Evolutionary conservation across 2,113 vertebrate species (phyloP).

Genomic region (Rhea pennata): DNA sequence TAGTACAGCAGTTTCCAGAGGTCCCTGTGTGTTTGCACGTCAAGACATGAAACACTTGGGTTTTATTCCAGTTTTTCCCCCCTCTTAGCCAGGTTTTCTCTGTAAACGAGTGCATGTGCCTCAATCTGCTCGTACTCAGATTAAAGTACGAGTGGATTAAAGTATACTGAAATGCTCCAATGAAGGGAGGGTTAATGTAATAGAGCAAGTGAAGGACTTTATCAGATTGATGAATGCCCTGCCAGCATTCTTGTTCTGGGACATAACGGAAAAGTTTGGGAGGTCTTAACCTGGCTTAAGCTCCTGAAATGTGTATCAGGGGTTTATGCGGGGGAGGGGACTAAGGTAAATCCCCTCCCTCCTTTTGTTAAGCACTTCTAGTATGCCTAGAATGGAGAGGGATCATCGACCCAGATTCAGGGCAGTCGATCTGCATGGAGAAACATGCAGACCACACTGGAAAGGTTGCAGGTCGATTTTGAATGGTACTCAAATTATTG

Average conservation of each 20-base stretch:
- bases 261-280: no score
- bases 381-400: background rate
- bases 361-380: rapidly evolving
- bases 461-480: background rate
- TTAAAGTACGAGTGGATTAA: rapidly evolving
- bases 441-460: rapidly evolving
- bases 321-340: rapidly evolving
- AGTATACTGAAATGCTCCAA: no score
- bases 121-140: rapidly evolving
- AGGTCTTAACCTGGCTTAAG: background rate
- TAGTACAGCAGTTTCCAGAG: no score
- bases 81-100: no score
- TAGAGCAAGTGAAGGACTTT: background rate
- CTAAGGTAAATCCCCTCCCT: rapidly evolving
- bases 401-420: rapidly evolving
- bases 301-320: rapidly evolving
- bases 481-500: rapidly evolving
- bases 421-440: rapidly evolving
- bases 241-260: rapidly evolving
- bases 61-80: rapidly evolving
- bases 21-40: background rate
- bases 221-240: rapidly evolving
- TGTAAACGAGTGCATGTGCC: rapidly evolving
- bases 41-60: background rate
- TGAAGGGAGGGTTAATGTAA: no score